Evolutionary conservation across 2,113 vertebrate species (phyloP), one percentile per base, ranked within the genome.

Genomic region (Heteronetta atricapilla): DNA sequence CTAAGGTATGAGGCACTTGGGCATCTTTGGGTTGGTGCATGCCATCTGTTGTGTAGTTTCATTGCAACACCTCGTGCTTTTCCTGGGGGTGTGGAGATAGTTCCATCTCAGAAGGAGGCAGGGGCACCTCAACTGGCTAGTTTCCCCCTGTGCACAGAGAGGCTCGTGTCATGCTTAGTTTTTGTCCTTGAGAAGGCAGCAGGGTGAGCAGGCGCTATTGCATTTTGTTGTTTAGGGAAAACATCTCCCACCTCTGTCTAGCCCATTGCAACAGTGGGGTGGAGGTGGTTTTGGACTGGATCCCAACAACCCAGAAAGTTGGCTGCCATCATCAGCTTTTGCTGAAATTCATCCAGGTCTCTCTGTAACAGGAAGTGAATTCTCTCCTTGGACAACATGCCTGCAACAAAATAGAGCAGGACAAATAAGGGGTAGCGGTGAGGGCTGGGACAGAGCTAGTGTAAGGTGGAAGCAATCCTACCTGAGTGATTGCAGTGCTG

Each of bases 1-100:
- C 98, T 36, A 99, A 99, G 99, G 99, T 99, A 95, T 7, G 90
- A n/a, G 36, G 16, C 34, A 6, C 26, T 33, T 21, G 66, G 62
- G 36, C 46, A 6, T 38, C 64, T 63, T 81, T 20, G 68, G 25
- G 8, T 42, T 25, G 83, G 4, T 42, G 38, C 36, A 29, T 60
- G 36, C 36, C 58, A 19, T 44, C 16, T 60, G 38, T 5, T 23
- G n/a, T 3, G 5, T 34, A 50, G 19, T 31, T 67, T 48, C 19
- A 1, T 73, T 86, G 48, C 59, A 66, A 8, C 25, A 19, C 18
- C 18, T 38, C 11, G 1, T n/a, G 62, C 26, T 86, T 69, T 74
- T 84, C 11, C 42, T 17, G 3, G 21, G 28, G 44, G 2, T 22
- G 10, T 12, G 4, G n/a, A 28, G 23, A 20, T 68, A 16, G 29